phyloP scores from a whole-genome alignment of 2,113 vertebrate species.

The Pseudolaguvia tuberculata region DNA sequence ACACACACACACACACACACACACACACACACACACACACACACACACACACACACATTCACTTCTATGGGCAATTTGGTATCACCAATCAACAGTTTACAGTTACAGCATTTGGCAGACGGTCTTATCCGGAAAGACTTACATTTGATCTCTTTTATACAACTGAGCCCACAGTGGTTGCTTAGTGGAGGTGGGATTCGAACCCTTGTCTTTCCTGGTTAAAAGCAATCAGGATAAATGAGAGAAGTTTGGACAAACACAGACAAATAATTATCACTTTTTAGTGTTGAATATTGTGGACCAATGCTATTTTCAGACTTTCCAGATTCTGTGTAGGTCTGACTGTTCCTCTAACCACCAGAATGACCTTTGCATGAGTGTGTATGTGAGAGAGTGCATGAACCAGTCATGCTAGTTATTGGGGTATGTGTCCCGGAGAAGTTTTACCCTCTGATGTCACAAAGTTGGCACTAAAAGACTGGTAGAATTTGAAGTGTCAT shows the following conservation, averaged over 20 bases:
- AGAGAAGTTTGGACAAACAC: slow-evolving; percentile 12
- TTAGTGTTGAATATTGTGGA: background rate
- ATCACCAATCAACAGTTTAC: too few relatives aligned
- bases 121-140: too few relatives aligned
- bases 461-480: background rate
- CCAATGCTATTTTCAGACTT: slow-evolving; percentile 40
- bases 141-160: too few relatives aligned
- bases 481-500: slow-evolving; percentile 3
- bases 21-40: too few relatives aligned
- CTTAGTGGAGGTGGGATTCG: too few relatives aligned
- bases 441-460: slow-evolving; percentile 27
- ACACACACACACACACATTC: too few relatives aligned
- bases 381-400: slow-evolving; percentile 19
- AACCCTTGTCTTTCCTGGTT: too few relatives aligned
- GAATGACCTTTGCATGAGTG: background rate
- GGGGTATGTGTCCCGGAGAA: slow-evolving; percentile 10
- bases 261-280: slow-evolving; percentile 22
- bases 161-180: too few relatives aligned
- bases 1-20: too few relatives aligned
- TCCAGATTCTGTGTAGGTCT: slow-evolving; percentile 32
- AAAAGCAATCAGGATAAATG: slow-evolving; percentile 19
- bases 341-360: slow-evolving; percentile 10
- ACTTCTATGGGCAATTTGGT: too few relatives aligned
- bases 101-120: too few relatives aligned
- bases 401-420: slow-evolving; percentile 1